Base-by-base conservation (phyloP, 2,888 invertebrate species). In the Platycnemis pennipes region DNA sequence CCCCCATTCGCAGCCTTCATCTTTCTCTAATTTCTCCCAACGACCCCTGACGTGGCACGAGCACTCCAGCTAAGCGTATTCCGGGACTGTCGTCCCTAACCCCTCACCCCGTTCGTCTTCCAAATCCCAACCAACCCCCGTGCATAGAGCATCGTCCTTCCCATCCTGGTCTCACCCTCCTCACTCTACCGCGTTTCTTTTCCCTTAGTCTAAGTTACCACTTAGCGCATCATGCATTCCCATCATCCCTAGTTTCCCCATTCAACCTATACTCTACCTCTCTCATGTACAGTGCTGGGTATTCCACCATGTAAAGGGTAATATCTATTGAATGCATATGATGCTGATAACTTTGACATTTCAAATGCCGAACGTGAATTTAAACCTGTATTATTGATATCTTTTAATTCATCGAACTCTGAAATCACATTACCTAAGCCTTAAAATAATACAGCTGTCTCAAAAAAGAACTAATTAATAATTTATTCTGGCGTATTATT, bases 21-120 rank as follows among this genome's bases (percentile, higher is more conserved):
- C 53, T 53, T 31, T 49, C 53, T 13, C 89, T 53, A 53, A 56
- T 56, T 63, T 56, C 42, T 89, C 56, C 91, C 44, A 44, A 37
- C 77, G 37, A 3, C 37, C 91, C 69, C 56, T 56, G 53, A 89
- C 53, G 89, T 53, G 56, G 53, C 91, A 45, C 16, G 63, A 91
- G 63, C 91, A 91, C 63, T 91, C 91, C 63, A 56, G 53, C 89
- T 37, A 44, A 91, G 56, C 91, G 44, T 63, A 91, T 91, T 63
- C 69, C 63, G 26, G 69, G 91, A 91, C 91, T 63, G n/a, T 91
- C 37, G 63, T 49, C 42, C 44, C n/a, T 91, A n/a, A n/a, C 16
- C 89, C 89, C 37, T 88, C 46, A 53, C 89, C 37, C 37, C 19
- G 37, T 44, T 22, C 37, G 44, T 63, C 63, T 63, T 63, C 63